phyloP scores from a whole-genome alignment of 2,888 invertebrate species.

The Tipula lateralis region DNA sequence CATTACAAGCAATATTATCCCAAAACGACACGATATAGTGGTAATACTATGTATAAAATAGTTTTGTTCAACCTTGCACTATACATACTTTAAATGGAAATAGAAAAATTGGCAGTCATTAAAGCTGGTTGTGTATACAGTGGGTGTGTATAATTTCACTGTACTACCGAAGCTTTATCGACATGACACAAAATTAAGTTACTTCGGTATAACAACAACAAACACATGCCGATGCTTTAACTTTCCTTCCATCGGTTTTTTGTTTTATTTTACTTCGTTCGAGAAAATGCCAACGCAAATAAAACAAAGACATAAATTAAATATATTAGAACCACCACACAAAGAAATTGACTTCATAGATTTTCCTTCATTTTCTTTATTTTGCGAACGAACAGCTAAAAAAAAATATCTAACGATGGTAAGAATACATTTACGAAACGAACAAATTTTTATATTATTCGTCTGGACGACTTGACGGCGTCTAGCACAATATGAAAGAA shows the following conservation, averaged over 20 bases:
- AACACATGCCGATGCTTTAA: background rate
- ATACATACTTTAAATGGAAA: background rate
- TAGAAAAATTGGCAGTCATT: background rate
- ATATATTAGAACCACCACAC: conserved; percentile 19
- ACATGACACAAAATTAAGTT: background rate
- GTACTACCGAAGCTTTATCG: conserved; percentile 1
- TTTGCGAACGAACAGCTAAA: background rate
- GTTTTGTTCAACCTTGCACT: conserved; percentile 7
- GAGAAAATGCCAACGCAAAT: conserved; percentile 19
- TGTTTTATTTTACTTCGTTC: background rate
- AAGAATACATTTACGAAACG: conserved; percentile 19
- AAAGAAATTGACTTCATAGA: conserved; percentile 24
- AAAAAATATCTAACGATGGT: background rate
- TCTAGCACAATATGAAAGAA: conserved; percentile 1
- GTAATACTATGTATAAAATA: background rate
- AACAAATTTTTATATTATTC: conserved; percentile 19
- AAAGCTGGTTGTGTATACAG: background rate
- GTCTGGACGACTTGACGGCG: conserved; percentile 6
- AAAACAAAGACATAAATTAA: conserved; percentile 24
- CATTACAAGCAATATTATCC: background rate
- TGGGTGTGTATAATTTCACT: background rate
- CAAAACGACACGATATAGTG: background rate
- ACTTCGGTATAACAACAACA: background rate
- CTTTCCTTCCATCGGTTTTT: background rate
- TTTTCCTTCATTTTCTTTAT: conserved; percentile 19